Conservation (phyloP, 2,113 vertebrate species). For the Thryonomys swinderianus region DNA sequence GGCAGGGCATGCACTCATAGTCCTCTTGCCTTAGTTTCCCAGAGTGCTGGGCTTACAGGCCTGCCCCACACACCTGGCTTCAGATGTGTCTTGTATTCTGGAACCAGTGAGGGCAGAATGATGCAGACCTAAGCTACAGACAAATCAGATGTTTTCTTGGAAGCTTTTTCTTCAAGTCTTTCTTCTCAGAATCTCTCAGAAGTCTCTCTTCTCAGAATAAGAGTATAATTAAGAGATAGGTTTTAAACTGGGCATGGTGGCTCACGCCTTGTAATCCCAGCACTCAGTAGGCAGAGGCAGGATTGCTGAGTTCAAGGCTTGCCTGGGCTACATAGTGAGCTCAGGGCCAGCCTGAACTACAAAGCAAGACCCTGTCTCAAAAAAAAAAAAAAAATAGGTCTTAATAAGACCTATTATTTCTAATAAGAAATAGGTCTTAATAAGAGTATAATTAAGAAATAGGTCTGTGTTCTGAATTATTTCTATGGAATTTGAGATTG, state of each 20-base stretch:
- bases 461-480: conserved; percentile 1
- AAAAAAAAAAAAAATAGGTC: too few relatives aligned
- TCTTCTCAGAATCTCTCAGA: conserved; percentile 25
- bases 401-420: too few relatives aligned
- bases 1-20: neutral
- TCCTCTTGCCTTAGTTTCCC: neutral
- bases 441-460: neutral
- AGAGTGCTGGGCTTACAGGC: neutral
- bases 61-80: neutral
- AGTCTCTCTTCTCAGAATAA: too few relatives aligned
- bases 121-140: neutral
- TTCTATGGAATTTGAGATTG: neutral
- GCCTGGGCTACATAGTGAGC: too few relatives aligned
- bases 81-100: neutral
- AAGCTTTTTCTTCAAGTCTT: conserved; percentile 25
- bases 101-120: neutral
- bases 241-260: too few relatives aligned
- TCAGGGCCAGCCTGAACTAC: too few relatives aligned
- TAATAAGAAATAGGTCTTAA: too few relatives aligned
- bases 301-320: too few relatives aligned
- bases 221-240: too few relatives aligned
- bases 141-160: neutral
- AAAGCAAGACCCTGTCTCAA: too few relatives aligned
- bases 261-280: too few relatives aligned
- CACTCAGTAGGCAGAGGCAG: too few relatives aligned